A percentile compares a stretch with the other conserved stretches of the same genome.
phyloP scores from a whole-genome alignment of 2,888 invertebrate genomes.

The Timema cristinae region DNA sequence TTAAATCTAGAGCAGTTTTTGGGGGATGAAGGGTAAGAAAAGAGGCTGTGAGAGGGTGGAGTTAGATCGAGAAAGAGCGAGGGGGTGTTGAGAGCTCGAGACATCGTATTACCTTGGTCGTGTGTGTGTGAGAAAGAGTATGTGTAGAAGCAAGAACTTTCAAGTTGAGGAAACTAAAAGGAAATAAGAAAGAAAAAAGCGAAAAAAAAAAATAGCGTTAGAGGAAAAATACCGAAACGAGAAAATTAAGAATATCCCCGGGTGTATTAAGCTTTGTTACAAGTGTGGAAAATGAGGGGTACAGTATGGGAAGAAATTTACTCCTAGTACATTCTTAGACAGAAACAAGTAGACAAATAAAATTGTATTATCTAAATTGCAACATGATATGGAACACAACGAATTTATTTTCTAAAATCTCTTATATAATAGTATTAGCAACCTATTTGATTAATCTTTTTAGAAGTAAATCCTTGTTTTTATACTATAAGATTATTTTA shows the following conservation, averaged over 20 bases:
- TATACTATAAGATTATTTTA: too few relatives aligned
- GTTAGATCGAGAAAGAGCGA: conserved; percentile 3
- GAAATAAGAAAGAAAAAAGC: background rate
- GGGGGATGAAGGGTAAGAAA: too few relatives aligned
- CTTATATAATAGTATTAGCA: too few relatives aligned
- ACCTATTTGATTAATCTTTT: too few relatives aligned
- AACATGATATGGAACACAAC: too few relatives aligned
- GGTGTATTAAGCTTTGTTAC: conserved; percentile 16
- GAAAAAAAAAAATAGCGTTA: background rate
- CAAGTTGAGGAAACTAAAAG: background rate
- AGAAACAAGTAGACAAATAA: background rate
- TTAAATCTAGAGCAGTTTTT: too few relatives aligned
- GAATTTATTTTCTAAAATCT: too few relatives aligned
- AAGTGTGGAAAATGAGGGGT: conserved; percentile 11
- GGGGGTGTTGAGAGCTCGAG: conserved; percentile 14
- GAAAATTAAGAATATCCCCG: conserved; percentile 17
- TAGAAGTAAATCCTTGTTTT: too few relatives aligned
- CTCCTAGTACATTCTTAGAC: background rate
- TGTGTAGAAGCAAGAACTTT: background rate
- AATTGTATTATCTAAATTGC: too few relatives aligned
- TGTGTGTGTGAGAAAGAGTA: background rate
- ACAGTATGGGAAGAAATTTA: background rate
- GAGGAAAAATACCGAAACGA: conserved; percentile 12
- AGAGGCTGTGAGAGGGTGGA: background rate
- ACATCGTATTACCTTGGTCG: conserved; percentile 7